Conservation (phyloP, 2,888 invertebrate genomes). For the Pristionchus fissidentatus region DNA sequence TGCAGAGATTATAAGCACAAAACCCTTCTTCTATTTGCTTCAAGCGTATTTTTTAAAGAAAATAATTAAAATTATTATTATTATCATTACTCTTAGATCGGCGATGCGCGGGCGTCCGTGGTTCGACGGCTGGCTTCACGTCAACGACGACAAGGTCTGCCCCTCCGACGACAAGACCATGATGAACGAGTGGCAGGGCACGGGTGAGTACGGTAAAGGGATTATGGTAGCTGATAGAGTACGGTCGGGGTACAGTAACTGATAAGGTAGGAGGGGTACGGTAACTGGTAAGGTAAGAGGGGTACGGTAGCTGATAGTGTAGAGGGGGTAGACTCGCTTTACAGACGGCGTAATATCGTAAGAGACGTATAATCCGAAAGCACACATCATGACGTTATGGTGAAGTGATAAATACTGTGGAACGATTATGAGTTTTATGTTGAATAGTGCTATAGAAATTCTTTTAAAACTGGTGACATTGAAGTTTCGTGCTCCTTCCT, state of each 20-base stretch:
- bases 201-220: constrained; percentile 1
- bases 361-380: too few species aligned
- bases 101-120: constrained; percentile 37
- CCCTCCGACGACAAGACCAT: neutral
- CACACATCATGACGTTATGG: too few species aligned
- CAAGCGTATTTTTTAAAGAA: neutral
- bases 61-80: neutral
- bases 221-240: neutral
- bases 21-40: too few species aligned
- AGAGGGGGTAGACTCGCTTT: too few species aligned
- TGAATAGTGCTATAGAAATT: too few species aligned
- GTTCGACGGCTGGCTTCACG: constrained; percentile 38
- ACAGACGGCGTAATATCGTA: too few species aligned
- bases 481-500: too few species aligned
- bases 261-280: neutral
- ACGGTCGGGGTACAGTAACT: neutral
- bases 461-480: too few species aligned
- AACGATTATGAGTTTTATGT: too few species aligned
- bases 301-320: neutral
- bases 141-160: constrained; percentile 24
- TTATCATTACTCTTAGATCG: neutral
- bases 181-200: constrained; percentile 23
- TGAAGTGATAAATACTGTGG: too few species aligned
- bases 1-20: too few species aligned
- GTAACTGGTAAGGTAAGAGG: neutral